These are phyloP conservation scores for Drosophila nasuta DNA, from an alignment of 1,140 invertebrate genomes.

Conservation along the genomic window DNA sequence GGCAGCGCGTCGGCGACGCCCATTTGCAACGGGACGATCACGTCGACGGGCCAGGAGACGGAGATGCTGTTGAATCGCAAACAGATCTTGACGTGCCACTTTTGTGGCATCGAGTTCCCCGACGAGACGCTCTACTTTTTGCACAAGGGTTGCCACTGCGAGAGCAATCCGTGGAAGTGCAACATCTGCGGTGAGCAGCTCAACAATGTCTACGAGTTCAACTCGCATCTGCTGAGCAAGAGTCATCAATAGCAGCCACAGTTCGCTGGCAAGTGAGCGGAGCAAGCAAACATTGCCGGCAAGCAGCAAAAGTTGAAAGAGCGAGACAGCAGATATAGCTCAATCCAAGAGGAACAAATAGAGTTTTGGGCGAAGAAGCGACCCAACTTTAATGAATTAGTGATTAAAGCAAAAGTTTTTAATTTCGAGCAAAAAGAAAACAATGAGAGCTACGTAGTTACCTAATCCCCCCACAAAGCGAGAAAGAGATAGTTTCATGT, in stretches of 20 bases:
- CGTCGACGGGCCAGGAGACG: constrained; percentile 87
- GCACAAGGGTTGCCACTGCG: constrained; percentile 98
- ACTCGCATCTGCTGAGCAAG: constrained; percentile 97
- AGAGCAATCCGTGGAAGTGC: constrained; percentile 98
- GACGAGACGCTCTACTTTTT: constrained; percentile 98
- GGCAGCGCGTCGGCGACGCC: constrained; percentile 78
- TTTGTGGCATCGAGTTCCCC: constrained; percentile 97
- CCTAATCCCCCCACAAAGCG: constrained; percentile 58
- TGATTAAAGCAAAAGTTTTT: constrained; percentile 12
- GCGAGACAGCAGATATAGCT: constrained; percentile 7
- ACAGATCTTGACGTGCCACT: constrained; percentile 90
- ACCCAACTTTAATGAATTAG: constrained; percentile 21
- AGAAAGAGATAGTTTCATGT: constrained; percentile 9
- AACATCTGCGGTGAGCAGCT: constrained; percentile 98
- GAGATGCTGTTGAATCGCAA: constrained; percentile 85
- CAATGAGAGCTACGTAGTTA: constrained; percentile 79
- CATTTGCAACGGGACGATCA: constrained; percentile 88
- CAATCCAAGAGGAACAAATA: constrained; percentile 1
- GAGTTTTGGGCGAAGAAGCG: background rate
- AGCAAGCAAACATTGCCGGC: background rate
- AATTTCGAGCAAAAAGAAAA: constrained; percentile 42
- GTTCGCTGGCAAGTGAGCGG: constrained; percentile 58
- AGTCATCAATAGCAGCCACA: constrained; percentile 91
- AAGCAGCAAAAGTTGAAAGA: constrained; percentile 10
- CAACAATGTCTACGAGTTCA: constrained; percentile 97